Conservation (phyloP, 1,140 invertebrate species). For the Zaprionus capensis region DNA sequence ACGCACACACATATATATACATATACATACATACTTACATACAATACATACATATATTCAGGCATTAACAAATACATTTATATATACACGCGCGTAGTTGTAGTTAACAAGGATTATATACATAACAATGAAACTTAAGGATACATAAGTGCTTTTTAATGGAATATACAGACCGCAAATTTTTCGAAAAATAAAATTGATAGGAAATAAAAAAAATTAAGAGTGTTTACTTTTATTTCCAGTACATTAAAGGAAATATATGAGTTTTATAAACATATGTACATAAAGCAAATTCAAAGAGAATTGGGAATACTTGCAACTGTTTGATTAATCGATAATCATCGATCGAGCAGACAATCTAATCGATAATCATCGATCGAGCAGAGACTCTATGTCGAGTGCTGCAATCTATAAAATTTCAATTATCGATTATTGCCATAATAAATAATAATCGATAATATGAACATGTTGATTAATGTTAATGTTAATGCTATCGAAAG, state of each 20-base stretch:
- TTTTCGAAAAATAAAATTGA: slow-evolving; percentile 7
- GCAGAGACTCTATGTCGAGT: no score
- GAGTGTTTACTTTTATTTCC: background rate
- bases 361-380: no score
- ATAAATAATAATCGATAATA: no score
- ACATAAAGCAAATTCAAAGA: no score
- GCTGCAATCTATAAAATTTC: no score
- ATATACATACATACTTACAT: slow-evolving; percentile 27
- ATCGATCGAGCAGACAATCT: no score
- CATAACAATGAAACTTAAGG: slow-evolving; percentile 53
- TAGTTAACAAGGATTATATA: slow-evolving; percentile 23
- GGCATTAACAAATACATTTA: slow-evolving; percentile 8
- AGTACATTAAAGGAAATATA: background rate
- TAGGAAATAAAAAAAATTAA: slow-evolving; percentile 33
- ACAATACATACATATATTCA: slow-evolving; percentile 33
- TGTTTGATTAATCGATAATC: no score
- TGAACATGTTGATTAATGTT: no score
- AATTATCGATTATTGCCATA: no score
- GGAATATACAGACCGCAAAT: slow-evolving; percentile 75
- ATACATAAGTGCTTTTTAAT: slow-evolving; percentile 81
- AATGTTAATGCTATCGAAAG: no score
- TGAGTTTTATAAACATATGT: no score
- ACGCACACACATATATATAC: slow-evolving; percentile 31
- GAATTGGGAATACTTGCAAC: no score
- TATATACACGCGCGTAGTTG: slow-evolving; percentile 35